Evolutionary conservation across 2,888 invertebrate genomes (phyloP), one percentile per base, ranked within the genome.

Genomic region (Ectemnius continuus): DNA sequence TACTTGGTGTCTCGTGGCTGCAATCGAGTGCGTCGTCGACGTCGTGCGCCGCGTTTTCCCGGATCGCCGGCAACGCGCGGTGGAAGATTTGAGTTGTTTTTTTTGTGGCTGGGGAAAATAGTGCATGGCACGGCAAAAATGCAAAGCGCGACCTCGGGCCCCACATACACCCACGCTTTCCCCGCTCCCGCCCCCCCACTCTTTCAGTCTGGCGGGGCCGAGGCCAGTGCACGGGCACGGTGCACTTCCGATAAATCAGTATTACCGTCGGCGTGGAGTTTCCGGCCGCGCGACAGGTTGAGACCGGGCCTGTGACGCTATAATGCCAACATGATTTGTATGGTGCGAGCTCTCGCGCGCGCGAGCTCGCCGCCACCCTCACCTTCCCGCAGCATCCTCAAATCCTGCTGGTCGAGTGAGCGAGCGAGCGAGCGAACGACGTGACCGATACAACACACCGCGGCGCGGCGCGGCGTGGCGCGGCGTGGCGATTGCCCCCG

Each of bases 271-370:
- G 85, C 87, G 86, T 87, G 84, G 87, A 88, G 87, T 89, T 89
- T 88, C 88, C 87, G 87, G 83, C 78, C 77, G 84, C 78, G 76
- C 81, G 88, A 88, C 88, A 87, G 86, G 88, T 89, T 87, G 89
- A 89, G 86, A 89, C 89, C 88, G 78, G 82, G 82, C 85, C 85
- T 89, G 36, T 36, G 91, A 91, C 90, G 88, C 85, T 78, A 85
- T 91, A 91, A 91, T 90, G 85, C 91, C 90, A 79, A 85, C 87
- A 90, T 91, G 91, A 91, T 91, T 91, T 91, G 91, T 91, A 90
- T 87, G 83, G 79, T 82, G 79, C 84, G 82, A 75, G 75, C 70
- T 64, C 76, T 62, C 73, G 61, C 78, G 70, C 78, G 70, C 74
- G 56, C 71, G 62, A 36, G 56, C 26, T 76, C 73, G 66, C 73